These are phyloP conservation scores for Laterallus jamaicensis DNA, from an alignment of 2,113 vertebrate species.

Conservation along the genomic window DNA sequence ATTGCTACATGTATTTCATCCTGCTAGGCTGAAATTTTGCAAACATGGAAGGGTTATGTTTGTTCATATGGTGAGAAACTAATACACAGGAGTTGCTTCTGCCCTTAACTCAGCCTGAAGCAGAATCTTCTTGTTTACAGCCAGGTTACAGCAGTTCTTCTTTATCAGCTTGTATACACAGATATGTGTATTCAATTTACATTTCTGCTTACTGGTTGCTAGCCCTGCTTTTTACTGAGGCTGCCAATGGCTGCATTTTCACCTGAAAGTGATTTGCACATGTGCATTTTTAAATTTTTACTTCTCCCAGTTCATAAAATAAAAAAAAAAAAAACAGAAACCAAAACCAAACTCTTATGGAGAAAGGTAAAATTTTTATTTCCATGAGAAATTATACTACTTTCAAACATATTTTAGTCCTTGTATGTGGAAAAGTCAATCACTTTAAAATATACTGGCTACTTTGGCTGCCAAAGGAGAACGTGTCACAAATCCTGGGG, in stretches of 20 bases:
- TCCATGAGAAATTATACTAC: neutral
- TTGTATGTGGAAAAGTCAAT: neutral
- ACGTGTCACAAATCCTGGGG: accelerated
- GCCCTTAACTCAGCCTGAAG: neutral
- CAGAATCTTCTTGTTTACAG: neutral
- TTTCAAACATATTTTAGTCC: neutral
- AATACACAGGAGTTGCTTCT: neutral
- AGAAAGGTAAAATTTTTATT: neutral
- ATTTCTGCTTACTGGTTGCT: neutral
- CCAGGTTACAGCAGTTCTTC: neutral
- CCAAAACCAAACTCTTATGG: neutral
- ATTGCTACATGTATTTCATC: neutral
- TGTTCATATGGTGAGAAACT: neutral
- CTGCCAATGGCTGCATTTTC: neutral
- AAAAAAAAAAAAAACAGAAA: neutral
- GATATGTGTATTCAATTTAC: neutral
- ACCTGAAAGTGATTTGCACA: neutral
- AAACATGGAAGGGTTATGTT: neutral
- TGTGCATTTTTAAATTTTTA: neutral
- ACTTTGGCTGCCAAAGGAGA: neutral
- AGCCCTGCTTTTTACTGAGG: neutral
- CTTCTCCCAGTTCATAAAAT: neutral
- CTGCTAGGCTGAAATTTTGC: neutral
- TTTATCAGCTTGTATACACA: neutral
- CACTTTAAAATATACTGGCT: neutral